Evolutionary conservation across 2,888 invertebrate species (phyloP).

Genomic region (Drosophila sordidapex): DNA sequence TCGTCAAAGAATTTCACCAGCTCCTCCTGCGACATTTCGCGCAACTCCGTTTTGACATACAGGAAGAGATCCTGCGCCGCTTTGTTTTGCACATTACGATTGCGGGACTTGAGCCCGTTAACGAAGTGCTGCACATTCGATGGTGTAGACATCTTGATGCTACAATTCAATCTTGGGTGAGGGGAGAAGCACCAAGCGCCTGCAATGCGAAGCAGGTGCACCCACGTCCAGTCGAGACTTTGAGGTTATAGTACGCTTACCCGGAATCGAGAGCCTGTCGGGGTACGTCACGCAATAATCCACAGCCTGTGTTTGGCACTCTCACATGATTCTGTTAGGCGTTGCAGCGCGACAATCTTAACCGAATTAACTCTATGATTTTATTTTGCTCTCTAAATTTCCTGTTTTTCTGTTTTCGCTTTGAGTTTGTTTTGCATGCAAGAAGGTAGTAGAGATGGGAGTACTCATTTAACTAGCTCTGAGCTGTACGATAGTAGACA

Average conservation of each 20-base stretch:
- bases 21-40: conserved; percentile 96
- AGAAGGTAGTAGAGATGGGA: conserved; percentile 57
- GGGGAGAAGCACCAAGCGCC: conserved; percentile 28
- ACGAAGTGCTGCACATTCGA: conserved; percentile 92
- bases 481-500: neutral
- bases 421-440: conserved; percentile 58
- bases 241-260: conserved; percentile 71
- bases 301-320: conserved; percentile 19
- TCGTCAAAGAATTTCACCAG: conserved; percentile 96
- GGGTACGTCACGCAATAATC: conserved; percentile 46
- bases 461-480: conserved; percentile 10
- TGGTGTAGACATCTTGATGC: conserved; percentile 82
- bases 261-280: conserved; percentile 43
- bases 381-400: conserved; percentile 22
- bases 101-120: conserved; percentile 93
- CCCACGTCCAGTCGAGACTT: conserved; percentile 55
- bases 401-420: conserved; percentile 47
- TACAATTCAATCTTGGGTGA: conserved; percentile 24
- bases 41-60: conserved; percentile 95
- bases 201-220: conserved; percentile 66
- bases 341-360: conserved; percentile 16
- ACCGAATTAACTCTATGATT: neutral
- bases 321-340: conserved; percentile 55
- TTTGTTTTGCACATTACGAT: conserved; percentile 93
- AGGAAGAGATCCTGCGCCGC: conserved; percentile 95